These are phyloP conservation scores for Orientallactaga sibirica DNA, from an alignment of 2,797 vertebrate species.

Conservation along the genomic window DNA sequence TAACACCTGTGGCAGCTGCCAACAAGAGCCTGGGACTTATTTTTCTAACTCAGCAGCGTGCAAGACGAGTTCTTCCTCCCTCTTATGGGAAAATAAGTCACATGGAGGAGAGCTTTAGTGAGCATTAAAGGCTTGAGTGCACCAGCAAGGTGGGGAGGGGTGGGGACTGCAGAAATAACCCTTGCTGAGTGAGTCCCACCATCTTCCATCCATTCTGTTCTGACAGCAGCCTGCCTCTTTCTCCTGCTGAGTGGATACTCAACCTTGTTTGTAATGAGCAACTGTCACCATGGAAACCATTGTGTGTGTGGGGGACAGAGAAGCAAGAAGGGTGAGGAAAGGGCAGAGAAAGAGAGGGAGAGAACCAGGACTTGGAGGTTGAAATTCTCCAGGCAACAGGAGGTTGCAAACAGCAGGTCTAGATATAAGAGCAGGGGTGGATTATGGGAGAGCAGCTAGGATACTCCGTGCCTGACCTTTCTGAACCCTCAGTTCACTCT, in stretches of 20 bases:
- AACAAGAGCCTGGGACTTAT: background rate
- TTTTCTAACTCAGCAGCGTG: background rate
- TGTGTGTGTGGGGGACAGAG: background rate
- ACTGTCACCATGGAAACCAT: slow-evolving; percentile 45
- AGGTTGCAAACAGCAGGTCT: background rate
- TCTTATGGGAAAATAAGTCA: background rate
- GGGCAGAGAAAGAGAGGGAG: background rate
- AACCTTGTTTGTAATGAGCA: background rate
- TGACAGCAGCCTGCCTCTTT: too few species aligned
- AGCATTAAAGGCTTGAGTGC: background rate
- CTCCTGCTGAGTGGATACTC: background rate
- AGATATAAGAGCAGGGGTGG: background rate
- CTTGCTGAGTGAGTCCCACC: background rate
- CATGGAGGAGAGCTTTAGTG: background rate
- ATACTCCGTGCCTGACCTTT: background rate
- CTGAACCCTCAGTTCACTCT: background rate
- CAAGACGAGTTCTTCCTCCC: background rate
- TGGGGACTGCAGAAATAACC: background rate
- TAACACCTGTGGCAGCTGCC: background rate
- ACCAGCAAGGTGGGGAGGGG: background rate
- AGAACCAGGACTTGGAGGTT: background rate
- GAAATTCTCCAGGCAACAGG: background rate
- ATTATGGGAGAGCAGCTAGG: background rate
- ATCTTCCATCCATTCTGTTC: background rate
- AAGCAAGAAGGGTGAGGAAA: background rate